phyloP scores from a whole-genome alignment of 2,888 invertebrate genomes.

The Tuta absoluta region DNA sequence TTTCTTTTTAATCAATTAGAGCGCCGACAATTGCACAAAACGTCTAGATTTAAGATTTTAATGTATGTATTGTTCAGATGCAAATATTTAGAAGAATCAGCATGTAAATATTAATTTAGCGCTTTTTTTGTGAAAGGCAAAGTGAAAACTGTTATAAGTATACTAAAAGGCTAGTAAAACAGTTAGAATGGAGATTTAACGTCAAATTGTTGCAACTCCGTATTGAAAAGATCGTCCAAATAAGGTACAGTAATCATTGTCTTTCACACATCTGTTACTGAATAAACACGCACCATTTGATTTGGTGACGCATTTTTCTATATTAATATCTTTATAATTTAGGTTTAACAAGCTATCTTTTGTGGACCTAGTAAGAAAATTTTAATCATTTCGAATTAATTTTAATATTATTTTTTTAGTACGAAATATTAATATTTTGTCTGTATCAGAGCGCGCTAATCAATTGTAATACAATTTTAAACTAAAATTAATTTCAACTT shows the following conservation, averaged over 20 bases:
- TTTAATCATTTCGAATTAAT: constrained; percentile 21
- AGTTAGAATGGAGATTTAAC: too few relatives aligned
- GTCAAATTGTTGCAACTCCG: not conserved
- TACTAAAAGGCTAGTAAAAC: not conserved
- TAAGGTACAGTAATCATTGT: not conserved
- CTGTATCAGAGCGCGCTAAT: constrained; percentile 18
- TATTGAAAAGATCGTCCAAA: not conserved
- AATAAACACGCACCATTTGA: constrained; percentile 49
- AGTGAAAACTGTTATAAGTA: not conserved
- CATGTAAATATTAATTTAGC: constrained; percentile 75
- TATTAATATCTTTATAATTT: constrained; percentile 41
- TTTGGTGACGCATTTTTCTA: constrained; percentile 65
- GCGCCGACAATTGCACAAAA: constrained; percentile 74
- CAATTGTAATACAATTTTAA: constrained; percentile 5
- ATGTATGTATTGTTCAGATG: constrained; percentile 81
- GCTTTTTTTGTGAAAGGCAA: constrained; percentile 34
- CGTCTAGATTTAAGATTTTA: constrained; percentile 72
- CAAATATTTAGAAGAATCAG: constrained; percentile 79
- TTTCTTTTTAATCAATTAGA: constrained; percentile 38
- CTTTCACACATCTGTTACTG: constrained; percentile 40
- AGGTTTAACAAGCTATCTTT: constrained; percentile 43
- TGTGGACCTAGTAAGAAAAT: constrained; percentile 29
- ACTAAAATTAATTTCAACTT: constrained; percentile 9
- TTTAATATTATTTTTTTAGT: constrained; percentile 11
- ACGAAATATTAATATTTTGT: constrained; percentile 18